Conservation (phyloP, 2,888 invertebrate species). For the Colostygia pectinataria region DNA sequence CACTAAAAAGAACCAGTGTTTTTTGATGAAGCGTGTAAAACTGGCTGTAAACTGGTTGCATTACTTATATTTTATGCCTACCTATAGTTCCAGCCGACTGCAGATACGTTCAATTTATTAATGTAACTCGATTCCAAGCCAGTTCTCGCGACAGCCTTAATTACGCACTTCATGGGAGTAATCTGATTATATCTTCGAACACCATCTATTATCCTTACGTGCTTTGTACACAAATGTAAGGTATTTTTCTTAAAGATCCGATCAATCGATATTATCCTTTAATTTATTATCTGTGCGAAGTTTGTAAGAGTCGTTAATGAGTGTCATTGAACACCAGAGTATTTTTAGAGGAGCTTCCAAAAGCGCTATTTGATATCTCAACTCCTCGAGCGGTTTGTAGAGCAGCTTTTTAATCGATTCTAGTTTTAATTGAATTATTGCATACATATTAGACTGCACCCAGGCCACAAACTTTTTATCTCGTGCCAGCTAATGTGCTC, state of each 20-base stretch:
- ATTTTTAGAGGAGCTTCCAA: slow-evolving; percentile 3
- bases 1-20: too few relatives aligned
- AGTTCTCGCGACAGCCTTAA: slow-evolving; percentile 30
- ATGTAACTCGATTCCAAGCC: slow-evolving; percentile 10
- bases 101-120: slow-evolving; percentile 7
- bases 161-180: slow-evolving; percentile 47
- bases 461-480: too few relatives aligned
- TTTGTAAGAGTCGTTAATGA: slow-evolving; percentile 24
- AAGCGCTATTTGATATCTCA: too few relatives aligned
- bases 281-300: slow-evolving; percentile 24
- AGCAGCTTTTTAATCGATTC: too few relatives aligned
- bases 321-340: slow-evolving; percentile 27
- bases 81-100: too few relatives aligned
- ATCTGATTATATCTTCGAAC: slow-evolving; percentile 41
- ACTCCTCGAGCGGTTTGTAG: too few relatives aligned
- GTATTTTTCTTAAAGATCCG: slow-evolving; percentile 28
- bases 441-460: too few relatives aligned
- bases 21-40: too few relatives aligned
- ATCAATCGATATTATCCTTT: slow-evolving; percentile 25
- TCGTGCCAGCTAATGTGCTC: too few relatives aligned
- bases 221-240: slow-evolving; percentile 23
- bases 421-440: too few relatives aligned
- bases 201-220: slow-evolving; percentile 34
- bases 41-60: too few relatives aligned
- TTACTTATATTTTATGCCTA: too few relatives aligned